These are phyloP conservation scores for Cassiopea andromeda DNA, from an alignment of 30 jellyfish, hydroid and myxozoan genomes.

Conservation along the genomic window DNA sequence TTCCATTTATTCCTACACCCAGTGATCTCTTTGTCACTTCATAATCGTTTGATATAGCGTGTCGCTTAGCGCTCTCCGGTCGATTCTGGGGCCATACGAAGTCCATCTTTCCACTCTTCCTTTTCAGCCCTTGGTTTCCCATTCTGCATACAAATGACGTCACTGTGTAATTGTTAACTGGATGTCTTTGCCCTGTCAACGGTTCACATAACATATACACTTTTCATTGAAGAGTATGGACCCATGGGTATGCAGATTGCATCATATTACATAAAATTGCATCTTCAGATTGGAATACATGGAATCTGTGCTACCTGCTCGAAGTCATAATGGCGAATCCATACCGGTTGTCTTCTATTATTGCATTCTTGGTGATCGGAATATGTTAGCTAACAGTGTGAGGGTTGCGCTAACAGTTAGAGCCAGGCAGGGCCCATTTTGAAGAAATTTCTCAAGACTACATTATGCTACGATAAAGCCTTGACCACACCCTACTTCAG, in stretches of 20 bases:
- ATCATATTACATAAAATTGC: background rate
- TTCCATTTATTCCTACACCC: slow-evolving; percentile 97
- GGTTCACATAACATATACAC: background rate
- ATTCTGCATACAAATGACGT: slow-evolving; percentile 15
- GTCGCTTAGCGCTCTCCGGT: slow-evolving; percentile 78
- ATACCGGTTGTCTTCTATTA: background rate
- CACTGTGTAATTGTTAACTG: background rate
- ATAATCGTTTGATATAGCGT: slow-evolving; percentile 82
- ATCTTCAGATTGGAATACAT: background rate
- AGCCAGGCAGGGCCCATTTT: too few species aligned
- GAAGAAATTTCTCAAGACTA: too few species aligned
- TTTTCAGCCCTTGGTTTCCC: slow-evolving; percentile 67
- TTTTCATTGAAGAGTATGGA: background rate
- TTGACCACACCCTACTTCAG: too few species aligned
- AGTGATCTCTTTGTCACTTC: slow-evolving; percentile 84
- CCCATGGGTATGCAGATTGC: background rate
- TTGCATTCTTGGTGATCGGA: background rate
- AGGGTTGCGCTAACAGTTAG: too few species aligned
- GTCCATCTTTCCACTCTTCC: slow-evolving; percentile 71
- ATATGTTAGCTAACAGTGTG: too few species aligned
- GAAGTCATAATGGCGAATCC: background rate
- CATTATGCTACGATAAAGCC: too few species aligned
- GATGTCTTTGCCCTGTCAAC: background rate
- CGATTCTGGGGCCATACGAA: slow-evolving; percentile 97
- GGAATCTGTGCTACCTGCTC: background rate